Evolutionary conservation across 2,797 vertebrate genomes (phyloP), one percentile per base, ranked within the genome.

Genomic region (Tympanoctomys barrerae): DNA sequence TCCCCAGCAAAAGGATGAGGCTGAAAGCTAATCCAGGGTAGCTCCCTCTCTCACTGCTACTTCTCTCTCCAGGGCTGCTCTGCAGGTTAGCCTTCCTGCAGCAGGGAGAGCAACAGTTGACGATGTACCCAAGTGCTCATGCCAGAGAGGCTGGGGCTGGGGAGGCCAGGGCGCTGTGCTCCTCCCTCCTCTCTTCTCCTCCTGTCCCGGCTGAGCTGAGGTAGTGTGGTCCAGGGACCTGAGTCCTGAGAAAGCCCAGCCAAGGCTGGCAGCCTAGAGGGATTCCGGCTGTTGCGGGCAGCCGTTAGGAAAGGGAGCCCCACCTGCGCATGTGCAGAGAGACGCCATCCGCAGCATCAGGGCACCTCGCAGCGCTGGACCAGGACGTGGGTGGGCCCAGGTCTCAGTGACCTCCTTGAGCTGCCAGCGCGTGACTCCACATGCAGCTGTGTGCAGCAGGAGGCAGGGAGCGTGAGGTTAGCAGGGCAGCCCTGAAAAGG

Each of bases 271-370:
- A 42, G 59, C 22, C 28, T 22, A 16, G 4, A 13, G n/a, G 61
- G 9, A 3, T 59, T 68, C 49, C 16, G 52, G 39, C 28, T 42
- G 19, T 26, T n/a, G 8, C 1, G 0, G 0, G 49, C 49, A 49
- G 49, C 49, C 49, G 49, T 14, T 5, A 14, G 73, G 33, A n/a
- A 13, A 64, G 59, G 57, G 16, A 57, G 2, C n/a, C n/a, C 54
- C 4, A 7, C 26, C 54, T 11, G 11, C 14, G 4, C 33, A 4
- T 9, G 36, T 12, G 21, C 57, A 66, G 66, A 66, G 26, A 8
- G 46, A 28, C 28, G 28, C 11, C 14, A 3, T 33, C 31, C 0
- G 5, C 3, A 5, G 39, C 18, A 1, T 4, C 22, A 2, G 12
- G 14, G 14, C 31, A 64, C 64, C 8, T 1, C n/a, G 59, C 16